phyloP scores from a whole-genome alignment of 1,140 invertebrate species.

The Onthophagus taurus region DNA sequence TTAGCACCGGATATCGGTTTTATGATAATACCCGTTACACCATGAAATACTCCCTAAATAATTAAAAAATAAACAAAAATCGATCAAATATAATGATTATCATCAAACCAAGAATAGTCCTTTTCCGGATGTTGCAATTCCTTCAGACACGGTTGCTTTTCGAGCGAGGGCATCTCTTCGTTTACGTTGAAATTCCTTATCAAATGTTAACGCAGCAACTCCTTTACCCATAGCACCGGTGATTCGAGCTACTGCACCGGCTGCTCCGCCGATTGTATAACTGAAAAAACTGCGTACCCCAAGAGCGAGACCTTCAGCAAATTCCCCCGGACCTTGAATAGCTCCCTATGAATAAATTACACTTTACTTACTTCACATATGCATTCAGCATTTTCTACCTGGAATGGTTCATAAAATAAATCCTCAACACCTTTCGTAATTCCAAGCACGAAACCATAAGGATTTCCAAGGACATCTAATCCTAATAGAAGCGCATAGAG shows the following conservation, averaged over 20 bases:
- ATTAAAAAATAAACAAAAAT: too few species aligned
- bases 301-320: slow-evolving; percentile 87
- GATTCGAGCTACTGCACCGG: slow-evolving; percentile 92
- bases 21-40: slow-evolving; percentile 88
- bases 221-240: slow-evolving; percentile 93
- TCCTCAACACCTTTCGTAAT: slow-evolving; percentile 93
- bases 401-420: slow-evolving; percentile 96
- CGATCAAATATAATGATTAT: too few species aligned
- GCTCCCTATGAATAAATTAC: slow-evolving; percentile 58
- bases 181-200: slow-evolving; percentile 93
- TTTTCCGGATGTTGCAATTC: slow-evolving; percentile 87
- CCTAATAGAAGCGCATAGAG: slow-evolving; percentile 95
- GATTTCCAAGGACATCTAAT: slow-evolving; percentile 96
- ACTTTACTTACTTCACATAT: background rate
- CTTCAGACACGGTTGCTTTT: slow-evolving; percentile 71
- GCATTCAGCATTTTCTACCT: slow-evolving; percentile 44
- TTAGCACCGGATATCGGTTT: slow-evolving; percentile 94
- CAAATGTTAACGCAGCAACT: slow-evolving; percentile 88
- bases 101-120: slow-evolving; percentile 95
- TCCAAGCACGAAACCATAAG: slow-evolving; percentile 90
- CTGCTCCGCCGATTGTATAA: slow-evolving; percentile 93
- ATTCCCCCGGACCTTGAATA: slow-evolving; percentile 96
- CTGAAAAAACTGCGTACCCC: slow-evolving; percentile 88
- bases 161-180: slow-evolving; percentile 82
- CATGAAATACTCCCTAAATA: slow-evolving; percentile 86